phyloP scores from a whole-genome alignment of 1,140 invertebrate species.

The Monomorium pharaonis region DNA sequence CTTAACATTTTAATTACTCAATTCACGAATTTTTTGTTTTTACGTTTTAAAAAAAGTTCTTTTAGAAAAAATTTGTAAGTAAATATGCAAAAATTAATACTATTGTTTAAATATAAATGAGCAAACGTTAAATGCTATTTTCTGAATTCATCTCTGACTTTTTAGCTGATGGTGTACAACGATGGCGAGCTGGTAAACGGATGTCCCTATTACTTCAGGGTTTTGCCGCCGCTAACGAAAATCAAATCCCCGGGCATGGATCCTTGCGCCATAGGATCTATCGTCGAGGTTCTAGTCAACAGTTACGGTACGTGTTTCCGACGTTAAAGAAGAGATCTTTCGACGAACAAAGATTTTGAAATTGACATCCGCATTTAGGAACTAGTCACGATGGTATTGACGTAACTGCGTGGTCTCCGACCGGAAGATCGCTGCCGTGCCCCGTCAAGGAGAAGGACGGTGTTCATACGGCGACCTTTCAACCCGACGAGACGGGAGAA shows the following conservation, averaged over 20 bases:
- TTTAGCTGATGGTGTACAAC: constrained; percentile 88
- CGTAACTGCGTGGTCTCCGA: constrained; percentile 95
- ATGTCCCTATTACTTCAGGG: constrained; percentile 93
- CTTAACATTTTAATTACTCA: not conserved
- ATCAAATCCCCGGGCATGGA: constrained; percentile 96
- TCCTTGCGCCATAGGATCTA: constrained; percentile 96
- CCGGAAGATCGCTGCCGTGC: constrained; percentile 91
- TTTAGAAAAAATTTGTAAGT: not conserved
- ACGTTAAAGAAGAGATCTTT: not conserved
- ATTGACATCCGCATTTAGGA: constrained; percentile 87
- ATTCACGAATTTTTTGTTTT: not conserved
- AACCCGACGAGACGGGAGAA: constrained; percentile 97
- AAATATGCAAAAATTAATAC: not conserved
- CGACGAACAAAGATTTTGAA: not conserved
- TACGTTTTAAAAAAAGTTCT: not conserved
- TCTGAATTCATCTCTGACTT: constrained; percentile 61
- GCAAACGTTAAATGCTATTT: not conserved
- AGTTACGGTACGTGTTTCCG: constrained; percentile 87
- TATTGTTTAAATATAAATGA: not conserved
- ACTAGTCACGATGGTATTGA: constrained; percentile 93
- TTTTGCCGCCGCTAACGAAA: constrained; percentile 93
- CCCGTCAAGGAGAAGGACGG: constrained; percentile 91
- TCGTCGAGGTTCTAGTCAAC: constrained; percentile 98
- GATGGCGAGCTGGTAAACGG: constrained; percentile 88
- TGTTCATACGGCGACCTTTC: constrained; percentile 96